Evolutionary conservation across 2,888 invertebrate species (phyloP), one percentile per base, ranked within the genome.

Genomic region (Eulithis testata): DNA sequence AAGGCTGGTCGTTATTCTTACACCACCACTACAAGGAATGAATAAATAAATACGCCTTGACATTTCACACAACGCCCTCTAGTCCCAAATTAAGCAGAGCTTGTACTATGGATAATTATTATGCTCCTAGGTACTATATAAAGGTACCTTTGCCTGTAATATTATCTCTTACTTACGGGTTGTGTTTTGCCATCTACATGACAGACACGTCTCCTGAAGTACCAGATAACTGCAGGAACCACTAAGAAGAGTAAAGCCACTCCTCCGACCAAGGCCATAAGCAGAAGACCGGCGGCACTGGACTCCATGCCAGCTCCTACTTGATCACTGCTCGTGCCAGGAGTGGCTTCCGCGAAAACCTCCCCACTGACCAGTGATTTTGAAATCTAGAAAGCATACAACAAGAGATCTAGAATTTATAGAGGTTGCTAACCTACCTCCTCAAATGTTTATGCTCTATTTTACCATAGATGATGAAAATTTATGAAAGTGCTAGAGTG

Each of bases 161-260:
- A 37, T 9, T 40, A 40, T 40, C 6, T 40, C 9, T 40, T 40
- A 40, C 65, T 85, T 85, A 93, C 93, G 80, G 91, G 92, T 76
- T 89, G 87, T 8, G 87, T 79, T 84, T 92, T 93, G 47, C 90
- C 88, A 66, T 90, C 86, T 9, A 88, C 85, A n/a, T 82, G 83
- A 60, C 89, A 84, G 52, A 87, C 85, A 11, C 88, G 79, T 77
- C 83, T 86, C 66, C 84, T 87, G 63, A 91, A 75, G 77, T 87
- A 91, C 76, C 86, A 82, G 54, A 88, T 72, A n/a, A 81, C 66
- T 14, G 77, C 67, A 2, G 75, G 73, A 47, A 86, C 73, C 37
- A 88, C 68, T 12, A 90, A 62, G 65, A 91, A 71, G 52, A 91
- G 73, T 5, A 89, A 69, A 21, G 85, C 82, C 11, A 85, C 86